phyloP scores from a whole-genome alignment of 2,113 vertebrate genomes.

The Conger conger region DNA sequence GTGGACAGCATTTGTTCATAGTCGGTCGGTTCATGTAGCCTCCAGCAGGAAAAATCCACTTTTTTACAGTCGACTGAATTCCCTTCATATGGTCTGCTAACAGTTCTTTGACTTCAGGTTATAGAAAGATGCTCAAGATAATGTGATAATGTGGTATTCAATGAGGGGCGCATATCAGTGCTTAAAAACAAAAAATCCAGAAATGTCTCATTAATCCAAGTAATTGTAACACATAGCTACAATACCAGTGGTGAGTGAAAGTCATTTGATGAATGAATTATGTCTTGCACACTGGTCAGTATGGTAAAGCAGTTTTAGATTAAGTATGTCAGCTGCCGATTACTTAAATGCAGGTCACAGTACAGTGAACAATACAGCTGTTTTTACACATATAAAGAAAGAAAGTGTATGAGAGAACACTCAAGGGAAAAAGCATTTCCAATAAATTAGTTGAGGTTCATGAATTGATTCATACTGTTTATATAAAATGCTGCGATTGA shows the following conservation, averaged over 20 bases:
- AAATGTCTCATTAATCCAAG: not conserved
- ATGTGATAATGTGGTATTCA: not conserved
- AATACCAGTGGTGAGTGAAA: not conserved
- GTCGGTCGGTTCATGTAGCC: not conserved
- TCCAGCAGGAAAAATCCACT: not conserved
- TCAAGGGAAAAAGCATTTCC: not conserved
- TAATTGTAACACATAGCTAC: not conserved
- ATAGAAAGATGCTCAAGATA: not conserved
- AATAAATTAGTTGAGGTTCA: not conserved
- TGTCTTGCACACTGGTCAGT: not conserved
- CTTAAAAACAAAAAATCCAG: not conserved
- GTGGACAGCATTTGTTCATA: not conserved
- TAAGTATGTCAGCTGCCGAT: not conserved
- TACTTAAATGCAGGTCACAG: not conserved
- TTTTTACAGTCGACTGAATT: not conserved
- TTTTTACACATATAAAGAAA: not conserved
- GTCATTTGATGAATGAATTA: not conserved
- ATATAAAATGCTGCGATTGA: not conserved
- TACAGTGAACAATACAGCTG: not conserved
- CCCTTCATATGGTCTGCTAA: not conserved
- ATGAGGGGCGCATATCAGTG: not conserved
- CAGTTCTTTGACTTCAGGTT: not conserved
- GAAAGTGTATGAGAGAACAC: not conserved
- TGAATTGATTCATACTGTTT: not conserved
- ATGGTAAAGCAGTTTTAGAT: not conserved